Conservation (phyloP, 2,888 invertebrate genomes). For the Conomelus anceps region DNA sequence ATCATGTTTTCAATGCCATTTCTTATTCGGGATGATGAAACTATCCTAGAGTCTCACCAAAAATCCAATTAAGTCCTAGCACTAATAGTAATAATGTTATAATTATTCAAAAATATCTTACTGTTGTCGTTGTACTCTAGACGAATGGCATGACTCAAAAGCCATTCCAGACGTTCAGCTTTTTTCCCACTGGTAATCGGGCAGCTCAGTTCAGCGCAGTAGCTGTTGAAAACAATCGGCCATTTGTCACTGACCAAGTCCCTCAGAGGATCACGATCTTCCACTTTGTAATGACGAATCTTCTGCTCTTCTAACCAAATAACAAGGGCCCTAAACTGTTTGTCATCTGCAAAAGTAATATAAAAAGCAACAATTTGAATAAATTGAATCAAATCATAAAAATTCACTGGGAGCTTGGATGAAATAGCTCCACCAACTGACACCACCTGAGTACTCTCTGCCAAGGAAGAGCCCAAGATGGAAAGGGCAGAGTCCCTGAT, state of each 20-base stretch:
- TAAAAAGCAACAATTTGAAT: neutral
- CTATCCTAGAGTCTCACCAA: no score
- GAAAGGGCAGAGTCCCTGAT: no score
- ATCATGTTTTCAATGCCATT: no score
- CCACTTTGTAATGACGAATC: constrained; percentile 78
- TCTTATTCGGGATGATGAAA: no score
- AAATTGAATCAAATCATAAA: neutral
- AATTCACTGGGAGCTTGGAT: no score
- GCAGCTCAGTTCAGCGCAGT: constrained; percentile 68
- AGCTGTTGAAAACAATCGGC: constrained; percentile 63
- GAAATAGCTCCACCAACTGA: no score
- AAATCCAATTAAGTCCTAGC: no score
- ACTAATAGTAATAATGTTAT: no score
- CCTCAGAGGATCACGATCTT: constrained; percentile 68
- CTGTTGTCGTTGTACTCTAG: constrained; percentile 77
- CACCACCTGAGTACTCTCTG: no score
- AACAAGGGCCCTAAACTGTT: constrained; percentile 69
- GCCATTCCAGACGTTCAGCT: constrained; percentile 74
- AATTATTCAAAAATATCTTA: constrained; percentile 41
- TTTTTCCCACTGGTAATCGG: constrained; percentile 54
- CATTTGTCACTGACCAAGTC: constrained; percentile 60
- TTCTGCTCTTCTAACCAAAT: constrained; percentile 92
- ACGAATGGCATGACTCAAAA: constrained; percentile 74
- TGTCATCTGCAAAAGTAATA: constrained; percentile 57
- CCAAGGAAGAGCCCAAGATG: no score